A percentile compares a stretch with the other conserved stretches of the same genome.
These are phyloP conservation scores for Morone saxatilis DNA, from an alignment of 2,113 vertebrate genomes.

Conservation along the genomic window DNA sequence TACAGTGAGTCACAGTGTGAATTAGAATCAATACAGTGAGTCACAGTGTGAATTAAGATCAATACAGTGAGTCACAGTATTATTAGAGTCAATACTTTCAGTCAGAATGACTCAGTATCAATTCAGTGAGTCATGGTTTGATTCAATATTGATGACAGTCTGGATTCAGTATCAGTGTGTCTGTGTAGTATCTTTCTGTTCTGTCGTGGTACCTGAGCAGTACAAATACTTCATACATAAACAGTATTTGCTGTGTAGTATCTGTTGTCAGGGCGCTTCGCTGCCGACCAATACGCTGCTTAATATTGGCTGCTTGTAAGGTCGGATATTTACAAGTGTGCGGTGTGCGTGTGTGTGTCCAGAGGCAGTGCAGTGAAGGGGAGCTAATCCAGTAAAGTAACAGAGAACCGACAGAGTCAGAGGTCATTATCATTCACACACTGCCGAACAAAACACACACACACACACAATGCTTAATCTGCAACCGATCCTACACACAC, in stretches of 20 bases:
- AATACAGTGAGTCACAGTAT: not conserved
- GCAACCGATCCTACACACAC: not conserved
- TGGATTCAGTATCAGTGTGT: too few relatives aligned
- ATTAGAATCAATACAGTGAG: not conserved
- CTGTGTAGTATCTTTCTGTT: not conserved
- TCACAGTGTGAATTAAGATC: not conserved
- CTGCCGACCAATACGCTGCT: slow-evolving; percentile 15
- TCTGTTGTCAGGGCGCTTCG: not conserved
- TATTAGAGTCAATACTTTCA: not conserved
- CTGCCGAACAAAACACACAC: slow-evolving; percentile 32
- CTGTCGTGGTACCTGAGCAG: not conserved
- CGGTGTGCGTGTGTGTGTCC: slow-evolving; percentile 39
- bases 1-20: not conserved
- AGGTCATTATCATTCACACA: slow-evolving; percentile 73
- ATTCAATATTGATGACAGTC: not conserved
- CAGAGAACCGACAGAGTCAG: slow-evolving; percentile 66
- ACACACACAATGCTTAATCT: slow-evolving; percentile 42
- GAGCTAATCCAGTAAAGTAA: slow-evolving; percentile 74
- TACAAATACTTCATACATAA: not conserved
- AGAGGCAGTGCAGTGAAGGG: slow-evolving; percentile 54
- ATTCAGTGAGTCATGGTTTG: not conserved
- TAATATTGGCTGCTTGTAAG: slow-evolving; percentile 39
- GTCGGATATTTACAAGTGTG: slow-evolving; percentile 37
- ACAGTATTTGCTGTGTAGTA: slow-evolving; percentile 8
- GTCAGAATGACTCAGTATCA: not conserved